These are phyloP conservation scores for Pristionchus mayeri DNA, from an alignment of 2,888 invertebrate genomes.

Conservation along the genomic window DNA sequence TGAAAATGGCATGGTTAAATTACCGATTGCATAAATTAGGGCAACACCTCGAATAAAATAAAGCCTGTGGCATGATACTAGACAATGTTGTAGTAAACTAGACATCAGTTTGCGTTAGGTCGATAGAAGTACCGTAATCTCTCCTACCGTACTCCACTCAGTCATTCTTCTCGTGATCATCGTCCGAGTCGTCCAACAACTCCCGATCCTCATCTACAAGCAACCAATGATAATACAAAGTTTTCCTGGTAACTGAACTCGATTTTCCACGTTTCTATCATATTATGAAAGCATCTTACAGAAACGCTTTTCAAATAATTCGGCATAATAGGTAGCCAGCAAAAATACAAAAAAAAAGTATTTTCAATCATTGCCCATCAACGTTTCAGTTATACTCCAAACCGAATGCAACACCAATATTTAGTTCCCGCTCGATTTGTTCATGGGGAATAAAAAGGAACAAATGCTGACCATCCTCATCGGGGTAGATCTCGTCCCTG, in stretches of 20 bases:
- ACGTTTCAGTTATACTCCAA: too few species aligned
- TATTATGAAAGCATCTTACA: too few species aligned
- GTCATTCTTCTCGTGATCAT: conserved; percentile 56
- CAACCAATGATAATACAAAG: background rate
- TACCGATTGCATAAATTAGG: background rate
- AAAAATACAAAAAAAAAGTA: too few species aligned
- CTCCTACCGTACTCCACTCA: background rate
- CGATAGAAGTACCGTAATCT: background rate
- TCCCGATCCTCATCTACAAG: conserved; percentile 55
- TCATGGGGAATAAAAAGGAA: background rate
- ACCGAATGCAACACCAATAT: too few species aligned
- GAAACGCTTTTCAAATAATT: too few species aligned
- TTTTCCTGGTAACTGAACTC: too few species aligned
- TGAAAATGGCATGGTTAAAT: background rate
- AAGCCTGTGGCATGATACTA: background rate
- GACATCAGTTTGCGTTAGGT: too few species aligned
- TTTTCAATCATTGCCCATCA: too few species aligned
- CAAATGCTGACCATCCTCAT: conserved; percentile 66
- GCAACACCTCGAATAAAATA: background rate
- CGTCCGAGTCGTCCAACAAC: conserved; percentile 46
- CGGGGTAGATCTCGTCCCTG: conserved; percentile 73
- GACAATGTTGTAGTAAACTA: too few species aligned
- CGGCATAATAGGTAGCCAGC: too few species aligned
- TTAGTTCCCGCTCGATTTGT: too few species aligned
- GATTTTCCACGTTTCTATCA: too few species aligned